A percentile compares a stretch with the other conserved stretches of the same genome.
These are phyloP conservation scores for Candoia aspera DNA, from an alignment of 2,113 vertebrate genomes.

Conservation along the genomic window DNA sequence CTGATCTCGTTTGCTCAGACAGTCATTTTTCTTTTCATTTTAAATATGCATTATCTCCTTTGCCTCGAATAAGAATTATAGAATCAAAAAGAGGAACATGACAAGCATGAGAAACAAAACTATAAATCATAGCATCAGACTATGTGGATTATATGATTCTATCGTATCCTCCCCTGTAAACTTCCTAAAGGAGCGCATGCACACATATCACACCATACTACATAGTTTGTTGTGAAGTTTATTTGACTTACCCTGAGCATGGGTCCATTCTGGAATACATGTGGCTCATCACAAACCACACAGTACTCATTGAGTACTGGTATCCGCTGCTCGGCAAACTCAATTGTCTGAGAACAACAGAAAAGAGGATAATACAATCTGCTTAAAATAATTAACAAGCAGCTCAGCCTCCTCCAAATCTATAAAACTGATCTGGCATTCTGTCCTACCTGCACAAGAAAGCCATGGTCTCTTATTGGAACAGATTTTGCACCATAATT, in stretches of 20 bases:
- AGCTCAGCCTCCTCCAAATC: slow-evolving; percentile 17
- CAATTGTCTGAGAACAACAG: slow-evolving; percentile 80
- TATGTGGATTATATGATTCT: not conserved
- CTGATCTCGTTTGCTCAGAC: not conserved
- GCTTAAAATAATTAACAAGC: slow-evolving; percentile 47
- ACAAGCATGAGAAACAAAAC: not conserved
- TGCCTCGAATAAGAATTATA: not conserved
- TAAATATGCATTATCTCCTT: not conserved
- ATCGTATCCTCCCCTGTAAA: not conserved
- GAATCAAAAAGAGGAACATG: not conserved
- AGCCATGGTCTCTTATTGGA: slow-evolving; percentile 82
- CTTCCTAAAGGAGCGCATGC: not conserved
- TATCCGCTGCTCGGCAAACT: slow-evolving; percentile 89
- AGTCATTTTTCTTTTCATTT: not conserved
- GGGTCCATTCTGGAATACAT: slow-evolving; percentile 91
- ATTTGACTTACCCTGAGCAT: slow-evolving; percentile 86
- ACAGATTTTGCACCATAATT: slow-evolving; percentile 85
- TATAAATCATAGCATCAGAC: not conserved
- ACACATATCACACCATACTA: not conserved
- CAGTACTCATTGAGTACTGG: slow-evolving; percentile 90
- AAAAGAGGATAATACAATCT: slow-evolving; percentile 48
- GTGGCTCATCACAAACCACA: slow-evolving; percentile 90
- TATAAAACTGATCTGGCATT: slow-evolving; percentile 24
- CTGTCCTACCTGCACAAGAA: slow-evolving; percentile 85
- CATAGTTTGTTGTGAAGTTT: not conserved